These are phyloP conservation scores for Hyles euphorbiae DNA, from an alignment of 1,140 invertebrate species.

Conservation along the genomic window DNA sequence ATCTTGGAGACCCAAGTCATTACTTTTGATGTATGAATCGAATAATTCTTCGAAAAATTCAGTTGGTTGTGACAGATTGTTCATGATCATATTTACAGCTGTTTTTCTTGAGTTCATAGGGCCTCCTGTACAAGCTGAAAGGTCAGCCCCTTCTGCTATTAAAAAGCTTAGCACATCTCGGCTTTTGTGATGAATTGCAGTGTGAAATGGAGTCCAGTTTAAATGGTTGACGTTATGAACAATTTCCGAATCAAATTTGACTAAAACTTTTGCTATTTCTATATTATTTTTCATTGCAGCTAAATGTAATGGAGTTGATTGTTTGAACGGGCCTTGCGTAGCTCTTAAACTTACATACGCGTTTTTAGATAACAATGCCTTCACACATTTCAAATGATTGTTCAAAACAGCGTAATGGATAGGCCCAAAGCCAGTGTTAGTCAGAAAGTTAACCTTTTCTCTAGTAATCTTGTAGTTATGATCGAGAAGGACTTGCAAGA, in stretches of 20 bases:
- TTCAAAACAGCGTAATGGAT: constrained; percentile 83
- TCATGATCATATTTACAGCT: constrained; percentile 69
- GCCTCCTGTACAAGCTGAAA: constrained; percentile 75
- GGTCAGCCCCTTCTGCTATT: constrained; percentile 76
- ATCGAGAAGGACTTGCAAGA: constrained; percentile 60
- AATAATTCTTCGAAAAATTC: constrained; percentile 73
- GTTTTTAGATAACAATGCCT: constrained; percentile 79
- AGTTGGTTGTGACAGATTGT: constrained; percentile 71
- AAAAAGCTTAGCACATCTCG: constrained; percentile 76
- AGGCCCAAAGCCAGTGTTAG: constrained; percentile 62
- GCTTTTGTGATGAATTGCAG: constrained; percentile 77
- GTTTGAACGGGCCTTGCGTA: constrained; percentile 52
- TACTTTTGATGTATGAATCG: constrained; percentile 67
- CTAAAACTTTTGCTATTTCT: constrained; percentile 70
- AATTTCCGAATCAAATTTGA: constrained; percentile 69
- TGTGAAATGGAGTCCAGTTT: constrained; percentile 78
- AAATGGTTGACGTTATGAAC: constrained; percentile 70
- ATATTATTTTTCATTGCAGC: constrained; percentile 74
- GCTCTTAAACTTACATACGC: constrained; percentile 50
- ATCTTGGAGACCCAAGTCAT: constrained; percentile 65
- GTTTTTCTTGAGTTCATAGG: constrained; percentile 65
- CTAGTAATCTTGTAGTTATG: constrained; percentile 35
- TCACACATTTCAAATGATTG: constrained; percentile 79
- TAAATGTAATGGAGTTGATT: constrained; percentile 78
- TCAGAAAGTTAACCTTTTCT: constrained; percentile 25